These are phyloP conservation scores for Mobula birostris DNA, from an alignment of 2,113 vertebrate species.

Conservation along the genomic window DNA sequence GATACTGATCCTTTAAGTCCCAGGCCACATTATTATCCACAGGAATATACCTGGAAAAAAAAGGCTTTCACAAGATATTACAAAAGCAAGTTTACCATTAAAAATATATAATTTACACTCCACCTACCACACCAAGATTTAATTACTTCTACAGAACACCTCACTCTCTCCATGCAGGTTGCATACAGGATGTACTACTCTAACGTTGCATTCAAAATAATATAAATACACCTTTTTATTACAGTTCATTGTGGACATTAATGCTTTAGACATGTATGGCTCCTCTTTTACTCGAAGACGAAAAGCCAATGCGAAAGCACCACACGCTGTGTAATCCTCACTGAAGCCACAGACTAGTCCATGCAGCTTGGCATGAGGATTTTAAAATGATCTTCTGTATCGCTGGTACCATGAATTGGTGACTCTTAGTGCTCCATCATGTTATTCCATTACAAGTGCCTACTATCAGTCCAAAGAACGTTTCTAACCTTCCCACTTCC, in stretches of 20 bases:
- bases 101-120: constrained; percentile 25
- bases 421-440: constrained; percentile 79
- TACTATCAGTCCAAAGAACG: constrained; percentile 90
- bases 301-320: constrained; percentile 34
- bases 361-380: constrained; percentile 85
- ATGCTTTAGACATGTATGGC: constrained; percentile 31
- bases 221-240: constrained; percentile 30
- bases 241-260: constrained; percentile 35
- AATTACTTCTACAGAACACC: constrained; percentile 28
- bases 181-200: constrained; percentile 28
- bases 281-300: constrained; percentile 63
- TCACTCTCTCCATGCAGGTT: constrained; percentile 16
- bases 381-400: constrained; percentile 67
- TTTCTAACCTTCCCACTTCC: constrained; percentile 99
- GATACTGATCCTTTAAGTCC: constrained; percentile 76
- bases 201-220: constrained; percentile 1
- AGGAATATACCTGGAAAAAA: constrained; percentile 80
- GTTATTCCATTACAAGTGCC: constrained; percentile 78
- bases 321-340: constrained; percentile 70
- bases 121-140: constrained; percentile 35
- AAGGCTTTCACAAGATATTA: constrained; percentile 84
- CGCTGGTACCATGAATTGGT: constrained; percentile 69
- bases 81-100: constrained; percentile 59
- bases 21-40: constrained; percentile 80
- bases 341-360: constrained; percentile 80